Base-by-base conservation (phyloP, 2,888 invertebrate genomes). In the Amaurobius ferox region DNA sequence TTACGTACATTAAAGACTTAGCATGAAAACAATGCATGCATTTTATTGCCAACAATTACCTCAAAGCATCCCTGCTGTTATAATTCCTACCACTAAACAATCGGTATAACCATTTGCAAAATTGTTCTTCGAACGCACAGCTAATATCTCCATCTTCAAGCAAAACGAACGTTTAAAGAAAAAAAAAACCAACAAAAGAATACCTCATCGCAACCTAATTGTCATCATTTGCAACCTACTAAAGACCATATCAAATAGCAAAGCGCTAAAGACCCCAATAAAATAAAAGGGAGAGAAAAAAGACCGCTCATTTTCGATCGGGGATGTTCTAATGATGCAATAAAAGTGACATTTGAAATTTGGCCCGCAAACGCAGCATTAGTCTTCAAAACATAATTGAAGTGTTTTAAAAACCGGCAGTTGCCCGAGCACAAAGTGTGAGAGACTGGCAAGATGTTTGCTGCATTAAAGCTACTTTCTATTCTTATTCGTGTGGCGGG, bases 381-480 rank as follows among this genome's bases (percentile, higher is more conserved):
- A 83, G 83, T 71, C 48, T 32, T 19, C 32, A 39, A 80, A 81
- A 83, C 66, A 77, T 83, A 83, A 83, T 83, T 83, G 83, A 83
- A 83, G 83, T 55, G 71, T 83, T 83, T 83, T 77, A 83, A 83
- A 83, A 83, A 83, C 83, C 76, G 62, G 26, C n/a, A 40, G 48
- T 80, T 79, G 28, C 29, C 30, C 35, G 30, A n/a, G 30, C 35
- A 55, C 66, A 29, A 26, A 11, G 64, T 77, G 83, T 83, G 83
- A 77, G 83, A 83, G 83, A 32, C 16, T 7, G 16, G 77, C 83
- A 83, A 83, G 83, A 66, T 83, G 83, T 77, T 77, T 35, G 44
- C 44, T 39, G 77, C 83, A 83, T 83, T 83, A 83, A 83, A 77
- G 83, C 83, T 83, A 77, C 83, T 83, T 83, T 77, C 83, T 77